Evolutionary conservation across 2,113 vertebrate genomes (phyloP), one percentile per base, ranked within the genome.

Genomic region (Antennarius striatus): DNA sequence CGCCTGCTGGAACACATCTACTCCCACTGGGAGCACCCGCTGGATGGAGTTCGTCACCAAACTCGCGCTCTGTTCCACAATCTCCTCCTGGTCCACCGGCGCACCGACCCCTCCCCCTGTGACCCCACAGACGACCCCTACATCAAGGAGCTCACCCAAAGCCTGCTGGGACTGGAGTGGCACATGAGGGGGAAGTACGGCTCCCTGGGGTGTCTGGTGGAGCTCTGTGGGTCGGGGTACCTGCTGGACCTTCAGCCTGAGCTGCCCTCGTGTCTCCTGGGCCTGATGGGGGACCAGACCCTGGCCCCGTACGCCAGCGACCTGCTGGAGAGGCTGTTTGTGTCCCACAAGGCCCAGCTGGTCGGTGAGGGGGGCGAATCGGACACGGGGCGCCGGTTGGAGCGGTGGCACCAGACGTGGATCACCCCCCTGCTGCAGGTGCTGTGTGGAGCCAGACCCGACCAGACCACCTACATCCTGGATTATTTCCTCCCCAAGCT

Each of bases 401-500:
- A 94, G 46, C 16, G 5, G 0, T 98, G 96, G 97, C 96, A 98
- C 51, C 74, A 84, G 11, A 91, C 92, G 0, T 99, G 98, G 97
- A 94, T 98, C 49, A 91, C 91, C 54, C 96, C 98, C 30, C 91
- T 98, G 47, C 92, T 99, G 2, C 66, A 85, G 59, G 91, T 95
- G 64, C 85, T 99, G 17, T 98, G 96, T 80, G 91, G 93, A 32
- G 94, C 94, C 55, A 91, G 79, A 56, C 84, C 93, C 71, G 93
- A 95, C 75, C 96, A 96, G 79, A 97, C 94, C 43, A 95, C 93
- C 1, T 96, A 96, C 0, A 93, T 98, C 71, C 94, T 95, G 78
- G 98, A 99, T 90, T 97, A 97, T 69, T 96, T 95, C 75, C 92
- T 99, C 68, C 96, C 97, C 56, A 96, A 95, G 58, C 84, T 98